Evolutionary conservation across 2,888 invertebrate genomes (phyloP).

Genomic region (Eupithecia subfuscata): DNA sequence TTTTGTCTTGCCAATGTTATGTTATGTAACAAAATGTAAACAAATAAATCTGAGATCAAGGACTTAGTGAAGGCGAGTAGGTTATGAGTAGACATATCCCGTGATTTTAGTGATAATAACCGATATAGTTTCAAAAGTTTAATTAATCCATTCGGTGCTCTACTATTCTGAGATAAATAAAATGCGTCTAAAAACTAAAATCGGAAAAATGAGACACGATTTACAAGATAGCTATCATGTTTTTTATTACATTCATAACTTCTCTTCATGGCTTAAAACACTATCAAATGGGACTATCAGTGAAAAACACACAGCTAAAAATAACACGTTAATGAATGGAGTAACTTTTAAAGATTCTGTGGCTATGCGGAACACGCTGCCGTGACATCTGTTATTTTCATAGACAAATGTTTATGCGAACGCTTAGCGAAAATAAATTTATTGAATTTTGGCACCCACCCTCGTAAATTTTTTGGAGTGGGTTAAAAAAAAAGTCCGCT

Average conservation of each 20-base stretch:
- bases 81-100: too few species aligned
- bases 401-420: background rate
- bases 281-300: conserved; percentile 19
- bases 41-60: too few species aligned
- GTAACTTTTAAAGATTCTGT: conserved; percentile 19
- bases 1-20: too few species aligned
- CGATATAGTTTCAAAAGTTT: background rate
- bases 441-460: background rate
- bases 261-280: conserved; percentile 6
- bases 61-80: too few species aligned
- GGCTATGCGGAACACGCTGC: conserved; percentile 26
- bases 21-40: too few species aligned
- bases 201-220: background rate
- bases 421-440: background rate
- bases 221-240: background rate
- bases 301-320: conserved; percentile 27
- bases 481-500: background rate
- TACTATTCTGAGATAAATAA: background rate
- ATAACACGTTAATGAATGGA: conserved; percentile 28
- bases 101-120: background rate
- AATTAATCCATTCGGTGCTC: too few species aligned
- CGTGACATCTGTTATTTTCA: conserved; percentile 25
- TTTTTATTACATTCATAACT: conserved; percentile 8
- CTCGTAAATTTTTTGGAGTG: background rate
- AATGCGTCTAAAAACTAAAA: background rate